These are phyloP conservation scores for Actias luna DNA, from an alignment of 2,888 invertebrate species.

Conservation along the genomic window DNA sequence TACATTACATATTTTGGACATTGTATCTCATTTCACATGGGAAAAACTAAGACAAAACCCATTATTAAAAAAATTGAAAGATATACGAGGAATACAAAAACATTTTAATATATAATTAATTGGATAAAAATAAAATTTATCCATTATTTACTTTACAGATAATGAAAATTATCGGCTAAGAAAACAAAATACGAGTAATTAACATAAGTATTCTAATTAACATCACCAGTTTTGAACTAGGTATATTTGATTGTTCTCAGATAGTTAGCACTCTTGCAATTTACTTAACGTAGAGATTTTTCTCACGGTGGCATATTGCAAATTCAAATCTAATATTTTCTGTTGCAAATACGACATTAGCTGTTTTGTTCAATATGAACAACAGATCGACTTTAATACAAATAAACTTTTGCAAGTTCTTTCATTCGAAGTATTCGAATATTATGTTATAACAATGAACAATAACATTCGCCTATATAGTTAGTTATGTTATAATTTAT, in stretches of 20 bases:
- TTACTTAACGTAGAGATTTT: neutral
- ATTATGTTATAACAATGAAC: too few relatives aligned
- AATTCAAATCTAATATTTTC: neutral
- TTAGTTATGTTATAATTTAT: too few relatives aligned
- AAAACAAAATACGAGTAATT: neutral
- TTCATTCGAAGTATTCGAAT: too few relatives aligned
- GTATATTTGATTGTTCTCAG: neutral
- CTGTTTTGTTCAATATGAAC: neutral
- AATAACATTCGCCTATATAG: too few relatives aligned
- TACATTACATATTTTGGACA: neutral
- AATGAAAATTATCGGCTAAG: neutral
- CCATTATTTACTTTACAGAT: neutral
- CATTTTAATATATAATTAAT: too few relatives aligned
- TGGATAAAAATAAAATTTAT: too few relatives aligned
- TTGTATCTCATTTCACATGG: too few relatives aligned
- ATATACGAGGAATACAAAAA: too few relatives aligned
- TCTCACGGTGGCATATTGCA: neutral
- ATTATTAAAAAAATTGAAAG: too few relatives aligned
- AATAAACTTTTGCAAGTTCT: too few relatives aligned
- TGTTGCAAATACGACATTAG: neutral
- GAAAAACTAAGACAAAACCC: too few relatives aligned
- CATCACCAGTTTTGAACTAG: neutral
- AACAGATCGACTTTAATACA: neutral
- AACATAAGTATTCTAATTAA: neutral
- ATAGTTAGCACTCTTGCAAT: constrained; percentile 1